Evolutionary conservation across 1,140 invertebrate species (phyloP), one percentile per base, ranked within the genome.

Genomic region (Drosophila sp.): DNA sequence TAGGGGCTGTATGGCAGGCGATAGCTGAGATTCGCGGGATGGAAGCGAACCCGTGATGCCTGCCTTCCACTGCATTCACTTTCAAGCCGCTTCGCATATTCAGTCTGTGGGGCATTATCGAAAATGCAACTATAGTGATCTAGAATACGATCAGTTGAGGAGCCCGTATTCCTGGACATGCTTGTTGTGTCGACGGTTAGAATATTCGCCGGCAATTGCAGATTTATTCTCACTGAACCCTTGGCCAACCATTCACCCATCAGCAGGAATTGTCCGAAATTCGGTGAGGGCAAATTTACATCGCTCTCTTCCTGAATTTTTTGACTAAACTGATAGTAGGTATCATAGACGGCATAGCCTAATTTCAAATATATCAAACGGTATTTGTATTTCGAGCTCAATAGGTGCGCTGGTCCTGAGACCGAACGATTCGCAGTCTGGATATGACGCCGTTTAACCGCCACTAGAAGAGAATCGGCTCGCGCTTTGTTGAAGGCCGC

Each of bases 401-500:
- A 66, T 35, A 90, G 50, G 30, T 90, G 90, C 1, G 85, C 76
- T 1, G 90, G 90, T 0, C 90, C 83, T 0, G 89, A 73, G 5
- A 87, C 62, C 30, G 80, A 80, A 1, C 70, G 79, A 44, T 70
- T 76, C 4, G 71, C 64, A 0, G 78, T 47, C 40, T 82, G 78
- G 1, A 90, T 78, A 41, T 91, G 71, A 17, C 86, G 81, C 1
- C 90, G 78, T 58, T 91, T 91, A 1, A 91, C 66, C 0, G 89
- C 79, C 40, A 92, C 89, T 7, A 95, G 93, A 90, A 96, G 93
- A 25, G 94, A 93, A 71, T 94, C 93, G 0, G 91, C 67, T 4
- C 94, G 91, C 3, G 95, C 93, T 74, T 94, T 94, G 0, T 92
- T 84, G 72, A 96, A 93, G 0, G 94, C 94, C 0, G 92, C 92